These are phyloP conservation scores for Lichenostomus cassidix DNA, from an alignment of 2,113 vertebrate species.

Conservation along the genomic window DNA sequence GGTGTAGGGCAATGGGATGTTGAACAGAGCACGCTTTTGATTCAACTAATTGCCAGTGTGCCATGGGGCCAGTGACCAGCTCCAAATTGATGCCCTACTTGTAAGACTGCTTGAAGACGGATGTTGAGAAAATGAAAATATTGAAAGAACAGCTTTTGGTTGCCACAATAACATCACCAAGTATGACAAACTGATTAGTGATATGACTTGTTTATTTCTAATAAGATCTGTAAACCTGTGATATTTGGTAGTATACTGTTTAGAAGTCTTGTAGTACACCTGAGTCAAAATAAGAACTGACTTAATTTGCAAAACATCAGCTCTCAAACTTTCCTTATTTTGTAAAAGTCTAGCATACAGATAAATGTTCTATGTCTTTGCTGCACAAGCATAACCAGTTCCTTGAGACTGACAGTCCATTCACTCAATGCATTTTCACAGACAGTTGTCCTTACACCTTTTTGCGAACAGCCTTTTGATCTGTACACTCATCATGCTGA, in stretches of 20 bases:
- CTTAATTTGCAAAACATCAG: neutral
- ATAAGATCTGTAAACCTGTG: neutral
- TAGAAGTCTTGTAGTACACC: neutral
- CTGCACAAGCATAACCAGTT: neutral
- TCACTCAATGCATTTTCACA: neutral
- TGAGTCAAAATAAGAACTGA: neutral
- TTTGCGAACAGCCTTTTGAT: neutral
- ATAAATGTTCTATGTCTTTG: neutral
- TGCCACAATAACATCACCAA: neutral
- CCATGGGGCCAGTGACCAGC: neutral
- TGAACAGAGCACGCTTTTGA: neutral
- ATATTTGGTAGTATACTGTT: neutral
- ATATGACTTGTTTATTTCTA: neutral
- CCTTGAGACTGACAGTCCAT: neutral
- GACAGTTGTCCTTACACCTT: neutral
- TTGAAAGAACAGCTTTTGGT: neutral
- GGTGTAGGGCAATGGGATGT: neutral
- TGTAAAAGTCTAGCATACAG: neutral
- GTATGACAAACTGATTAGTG: neutral
- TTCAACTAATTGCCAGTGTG: neutral
- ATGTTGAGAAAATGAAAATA: neutral
- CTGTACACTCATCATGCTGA: neutral
- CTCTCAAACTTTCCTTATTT: neutral
- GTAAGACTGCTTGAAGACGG: neutral
- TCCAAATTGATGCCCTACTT: neutral